Evolutionary conservation across 2,113 vertebrate genomes (phyloP).

Genomic region (Microcebus jonahi): DNA sequence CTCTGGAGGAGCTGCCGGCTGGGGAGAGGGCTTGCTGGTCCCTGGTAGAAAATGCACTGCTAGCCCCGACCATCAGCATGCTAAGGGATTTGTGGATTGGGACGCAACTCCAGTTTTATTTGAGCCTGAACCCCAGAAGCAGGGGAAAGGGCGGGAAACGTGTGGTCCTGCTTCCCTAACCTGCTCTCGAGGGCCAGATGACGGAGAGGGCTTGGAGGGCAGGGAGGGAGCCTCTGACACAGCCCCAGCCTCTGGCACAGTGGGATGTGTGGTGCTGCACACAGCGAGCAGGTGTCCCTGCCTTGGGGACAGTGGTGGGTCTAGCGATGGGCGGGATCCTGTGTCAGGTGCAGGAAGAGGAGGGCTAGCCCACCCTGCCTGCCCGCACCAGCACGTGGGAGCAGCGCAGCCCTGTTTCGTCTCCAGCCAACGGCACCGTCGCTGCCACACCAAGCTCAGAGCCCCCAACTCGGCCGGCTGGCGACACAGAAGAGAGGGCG

Average conservation of each 20-base stretch:
- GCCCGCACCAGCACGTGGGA: background rate
- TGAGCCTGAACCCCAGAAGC: background rate
- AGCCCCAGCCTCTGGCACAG: no score
- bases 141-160: background rate
- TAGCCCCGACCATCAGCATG: background rate
- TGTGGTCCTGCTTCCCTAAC: background rate
- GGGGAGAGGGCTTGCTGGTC: background rate
- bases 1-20: no score
- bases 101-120: background rate
- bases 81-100: background rate
- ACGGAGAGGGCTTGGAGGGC: background rate
- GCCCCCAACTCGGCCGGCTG: background rate
- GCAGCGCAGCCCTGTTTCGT: background rate
- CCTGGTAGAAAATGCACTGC: background rate
- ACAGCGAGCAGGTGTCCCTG: background rate
- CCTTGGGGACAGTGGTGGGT: background rate
- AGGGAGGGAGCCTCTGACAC: background rate
- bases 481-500: background rate
- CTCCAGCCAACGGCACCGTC: background rate
- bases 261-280: accelerated
- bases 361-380: accelerated
- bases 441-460: background rate
- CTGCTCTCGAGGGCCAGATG: background rate
- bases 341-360: no score
- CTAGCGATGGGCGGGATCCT: background rate